Percentiles rank a stretch among this genome's conserved stretches.
These are phyloP conservation scores for Spialia ferax DNA, from an alignment of 2,888 invertebrate species.

Conservation along the genomic window DNA sequence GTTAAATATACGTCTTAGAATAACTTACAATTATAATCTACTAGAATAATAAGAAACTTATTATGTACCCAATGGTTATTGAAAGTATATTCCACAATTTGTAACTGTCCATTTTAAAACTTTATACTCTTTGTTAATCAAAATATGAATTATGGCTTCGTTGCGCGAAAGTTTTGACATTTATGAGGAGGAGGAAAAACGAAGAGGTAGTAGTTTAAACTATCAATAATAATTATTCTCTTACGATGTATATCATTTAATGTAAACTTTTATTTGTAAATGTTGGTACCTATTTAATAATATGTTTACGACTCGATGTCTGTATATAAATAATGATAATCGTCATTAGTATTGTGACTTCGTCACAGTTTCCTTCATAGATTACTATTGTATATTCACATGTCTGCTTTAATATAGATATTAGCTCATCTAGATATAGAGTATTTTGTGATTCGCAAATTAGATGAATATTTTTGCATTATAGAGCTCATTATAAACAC, in stretches of 20 bases:
- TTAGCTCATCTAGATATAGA: constrained; percentile 72
- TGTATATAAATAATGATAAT: constrained; percentile 45
- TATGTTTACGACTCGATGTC: constrained; percentile 18
- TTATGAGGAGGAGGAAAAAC: not conserved
- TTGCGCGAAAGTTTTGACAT: constrained; percentile 20
- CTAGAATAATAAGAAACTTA: constrained; percentile 20
- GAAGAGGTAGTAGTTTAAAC: not conserved
- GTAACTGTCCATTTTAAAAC: constrained; percentile 37
- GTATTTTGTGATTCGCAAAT: constrained; percentile 78
- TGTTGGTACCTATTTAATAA: constrained; percentile 18
- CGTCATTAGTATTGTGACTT: constrained; percentile 55
- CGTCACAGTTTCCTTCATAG: constrained; percentile 54
- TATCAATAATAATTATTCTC: constrained; percentile 17
- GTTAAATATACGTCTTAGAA: constrained; percentile 29
- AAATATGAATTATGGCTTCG: constrained; percentile 25
- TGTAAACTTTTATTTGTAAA: constrained; percentile 25
- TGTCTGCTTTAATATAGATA: constrained; percentile 55
- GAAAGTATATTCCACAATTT: constrained; percentile 32
- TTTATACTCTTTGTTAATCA: constrained; percentile 20
- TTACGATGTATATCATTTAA: constrained; percentile 20
- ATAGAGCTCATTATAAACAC: constrained; percentile 71
- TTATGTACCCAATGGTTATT: constrained; percentile 21
- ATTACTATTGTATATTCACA: constrained; percentile 46
- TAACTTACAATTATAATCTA: constrained; percentile 19
- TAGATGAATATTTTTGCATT: constrained; percentile 81